Base-by-base conservation (phyloP, 2,797 vertebrate genomes). In the Falco rusticolus region DNA sequence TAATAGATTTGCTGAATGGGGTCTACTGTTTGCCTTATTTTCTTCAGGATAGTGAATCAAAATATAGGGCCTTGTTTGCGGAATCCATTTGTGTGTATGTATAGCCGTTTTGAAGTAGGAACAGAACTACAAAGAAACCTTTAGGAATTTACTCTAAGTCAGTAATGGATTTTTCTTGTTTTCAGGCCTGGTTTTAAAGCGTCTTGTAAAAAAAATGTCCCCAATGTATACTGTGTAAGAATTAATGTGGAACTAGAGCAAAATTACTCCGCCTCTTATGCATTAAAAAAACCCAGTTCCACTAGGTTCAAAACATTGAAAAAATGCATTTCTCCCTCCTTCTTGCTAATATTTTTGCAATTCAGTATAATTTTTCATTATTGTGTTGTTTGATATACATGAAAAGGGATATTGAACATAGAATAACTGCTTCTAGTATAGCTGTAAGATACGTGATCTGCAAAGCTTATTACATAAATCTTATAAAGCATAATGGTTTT, bases 141-240 rank as follows among this genome's bases (percentile, higher is more conserved):
- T 78, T 94, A 97, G 97, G 97, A 97, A 97, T 97, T 97, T 97
- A 94, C 92, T 88, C 64, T 95, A 97, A 95, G 92, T 90, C 96
- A 88, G 95, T 97, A 97, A 97, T 97, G 97, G 96, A 97, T 97
- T 97, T 97, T 97, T 70, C 97, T 97, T 97, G 95, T 97, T 97
- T 97, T 97, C 89, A 77, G 84, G 78, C 84, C 94, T 51, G 54
- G 85, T 90, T 96, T 96, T 96, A 97, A 97, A 97, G 96, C 5
- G 84, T 93, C 95, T 96, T 95, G 89, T 96, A 95, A 97, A 97
- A 97, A 97, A 96, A 96, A 97, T 97, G 95, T 95, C 96, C 94
- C 96, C 84, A 78, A 93, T 94, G 97, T 90, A 96, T 95, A 95
- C 93, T 97, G 92, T 92, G 79, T 76, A 80, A 77, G 79, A 96